Percentiles rank a stretch among this genome's conserved stretches.
Conservation (phyloP, 2,888 invertebrate genomes). For the Amaurobius ferox region DNA sequence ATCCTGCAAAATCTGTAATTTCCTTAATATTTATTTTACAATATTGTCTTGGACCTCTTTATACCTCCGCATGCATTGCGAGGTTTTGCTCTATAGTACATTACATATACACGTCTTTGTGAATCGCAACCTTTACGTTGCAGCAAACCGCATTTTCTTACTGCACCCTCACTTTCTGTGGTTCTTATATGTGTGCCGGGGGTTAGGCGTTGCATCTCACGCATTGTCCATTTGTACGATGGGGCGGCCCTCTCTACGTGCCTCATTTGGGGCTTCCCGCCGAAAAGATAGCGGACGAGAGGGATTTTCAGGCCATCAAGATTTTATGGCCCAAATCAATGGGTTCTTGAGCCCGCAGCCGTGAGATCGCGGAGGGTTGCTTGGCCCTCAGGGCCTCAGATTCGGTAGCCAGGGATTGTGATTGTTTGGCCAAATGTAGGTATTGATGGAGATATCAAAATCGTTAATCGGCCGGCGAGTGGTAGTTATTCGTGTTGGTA, state of each 20-base stretch:
- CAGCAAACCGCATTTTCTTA: slow-evolving; percentile 26
- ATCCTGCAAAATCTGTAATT: too few species aligned
- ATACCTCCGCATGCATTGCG: too few species aligned
- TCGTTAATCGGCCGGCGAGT: neutral
- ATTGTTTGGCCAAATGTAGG: neutral
- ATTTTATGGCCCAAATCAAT: slow-evolving; percentile 72
- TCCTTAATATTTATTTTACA: too few species aligned
- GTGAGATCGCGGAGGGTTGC: slow-evolving; percentile 32
- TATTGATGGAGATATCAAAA: slow-evolving; percentile 16
- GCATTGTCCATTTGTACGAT: slow-evolving; percentile 67
- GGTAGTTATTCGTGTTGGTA: neutral
- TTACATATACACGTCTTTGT: too few species aligned
- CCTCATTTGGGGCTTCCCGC: slow-evolving; percentile 49
- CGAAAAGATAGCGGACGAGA: slow-evolving; percentile 25
- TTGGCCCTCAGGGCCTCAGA: slow-evolving; percentile 12
- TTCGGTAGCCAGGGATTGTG: slow-evolving; percentile 9
- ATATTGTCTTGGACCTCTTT: too few species aligned
- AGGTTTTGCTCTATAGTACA: too few species aligned
- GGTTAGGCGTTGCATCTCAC: slow-evolving; percentile 33
- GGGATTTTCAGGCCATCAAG: slow-evolving; percentile 61
- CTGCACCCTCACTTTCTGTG: slow-evolving; percentile 32
- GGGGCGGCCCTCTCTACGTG: slow-evolving; percentile 47
- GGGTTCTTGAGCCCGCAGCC: slow-evolving; percentile 54
- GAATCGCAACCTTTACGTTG: neutral
- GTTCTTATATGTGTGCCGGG: neutral